phyloP scores from a whole-genome alignment of 2,888 invertebrate species.

The Erannis defoliaria region DNA sequence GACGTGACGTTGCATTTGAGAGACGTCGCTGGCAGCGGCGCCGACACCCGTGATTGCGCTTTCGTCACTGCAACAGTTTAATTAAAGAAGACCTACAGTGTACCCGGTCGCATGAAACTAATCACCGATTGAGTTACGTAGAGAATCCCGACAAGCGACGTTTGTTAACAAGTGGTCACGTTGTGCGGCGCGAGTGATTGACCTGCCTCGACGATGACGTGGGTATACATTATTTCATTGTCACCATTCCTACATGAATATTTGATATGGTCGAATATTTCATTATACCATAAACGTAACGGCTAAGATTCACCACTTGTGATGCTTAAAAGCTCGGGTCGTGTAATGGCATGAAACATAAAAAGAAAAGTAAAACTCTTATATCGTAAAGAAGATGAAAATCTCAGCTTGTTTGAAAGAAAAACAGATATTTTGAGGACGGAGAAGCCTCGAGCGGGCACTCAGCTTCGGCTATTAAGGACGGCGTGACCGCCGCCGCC shows the following conservation, averaged over 20 bases:
- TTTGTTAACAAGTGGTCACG: slow-evolving; percentile 45
- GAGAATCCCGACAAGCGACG: slow-evolving; percentile 59
- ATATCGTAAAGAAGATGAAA: slow-evolving; percentile 83
- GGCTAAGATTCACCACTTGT: slow-evolving; percentile 31
- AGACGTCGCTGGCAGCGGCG: slow-evolving; percentile 56
- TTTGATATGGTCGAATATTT: slow-evolving; percentile 29
- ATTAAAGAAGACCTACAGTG: slow-evolving; percentile 76
- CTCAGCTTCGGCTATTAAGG: slow-evolving; percentile 84
- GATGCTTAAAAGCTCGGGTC: slow-evolving; percentile 40
- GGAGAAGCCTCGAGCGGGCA: slow-evolving; percentile 81
- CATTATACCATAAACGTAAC: slow-evolving; percentile 22
- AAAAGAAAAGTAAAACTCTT: slow-evolving; percentile 69
- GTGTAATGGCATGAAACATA: slow-evolving; percentile 55
- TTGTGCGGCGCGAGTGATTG: slow-evolving; percentile 36
- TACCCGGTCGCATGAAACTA: slow-evolving; percentile 48
- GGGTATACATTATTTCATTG: slow-evolving; percentile 36
- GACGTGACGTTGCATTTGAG: slow-evolving; percentile 66
- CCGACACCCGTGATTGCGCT: slow-evolving; percentile 54
- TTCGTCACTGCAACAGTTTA: slow-evolving; percentile 68
- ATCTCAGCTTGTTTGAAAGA: slow-evolving; percentile 76
- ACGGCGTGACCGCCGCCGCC: slow-evolving; percentile 82
- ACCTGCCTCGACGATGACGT: slow-evolving; percentile 32
- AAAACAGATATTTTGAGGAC: slow-evolving; percentile 80
- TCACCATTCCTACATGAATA: slow-evolving; percentile 39
- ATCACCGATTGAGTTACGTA: slow-evolving; percentile 50